Evolutionary conservation across 2,888 invertebrate species (phyloP), one percentile per base, ranked within the genome.

Genomic region (Ferrisia virgata): DNA sequence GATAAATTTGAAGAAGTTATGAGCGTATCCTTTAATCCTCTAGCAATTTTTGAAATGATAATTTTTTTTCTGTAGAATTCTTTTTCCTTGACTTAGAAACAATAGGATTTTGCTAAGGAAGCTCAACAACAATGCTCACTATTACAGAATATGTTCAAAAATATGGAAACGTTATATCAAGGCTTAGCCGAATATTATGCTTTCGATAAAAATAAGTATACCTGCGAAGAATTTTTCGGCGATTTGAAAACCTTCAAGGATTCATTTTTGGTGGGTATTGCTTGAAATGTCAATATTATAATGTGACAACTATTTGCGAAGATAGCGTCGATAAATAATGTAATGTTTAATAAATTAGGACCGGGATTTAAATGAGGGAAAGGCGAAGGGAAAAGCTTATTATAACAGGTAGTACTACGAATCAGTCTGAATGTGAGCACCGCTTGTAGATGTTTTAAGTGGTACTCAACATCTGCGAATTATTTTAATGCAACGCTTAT

Each of bases 211-310:
- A 93, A 93, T 86, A 99, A 99, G 89, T 99, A 98, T 88, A 93
- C 94, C 0, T 91, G 98, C 86, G 99, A 99, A 88, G 98, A 99
- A 88, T 97, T 99, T 91, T 98, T 99, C 89, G 92, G 92, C 0
- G 99, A 99, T 88, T 92, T 99, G 86, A 98, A 97, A 89, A 93
- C 93, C 0, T 99, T 99, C 89, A 97, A 97, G 89, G 96, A 97
- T 88, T 92, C 94, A 33, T 98, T 98, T 88, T 90, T 92, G 88
- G 95, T 95, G 88, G 92, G 91, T 90, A 36, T 79, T 33, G 40
- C 9, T 1, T 18, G 18, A 2, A 22, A 76, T 36, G 8, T n/a
- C n/a, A n/a, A n/a, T 0, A 31, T 2, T 76, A 11, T 9, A 2
- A 76, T 76, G n/a, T 76, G 15, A 36, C 18, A 2, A 36, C 4